Evolutionary conservation across 1,140 invertebrate species (phyloP).

Genomic region (Bombus affinis): DNA sequence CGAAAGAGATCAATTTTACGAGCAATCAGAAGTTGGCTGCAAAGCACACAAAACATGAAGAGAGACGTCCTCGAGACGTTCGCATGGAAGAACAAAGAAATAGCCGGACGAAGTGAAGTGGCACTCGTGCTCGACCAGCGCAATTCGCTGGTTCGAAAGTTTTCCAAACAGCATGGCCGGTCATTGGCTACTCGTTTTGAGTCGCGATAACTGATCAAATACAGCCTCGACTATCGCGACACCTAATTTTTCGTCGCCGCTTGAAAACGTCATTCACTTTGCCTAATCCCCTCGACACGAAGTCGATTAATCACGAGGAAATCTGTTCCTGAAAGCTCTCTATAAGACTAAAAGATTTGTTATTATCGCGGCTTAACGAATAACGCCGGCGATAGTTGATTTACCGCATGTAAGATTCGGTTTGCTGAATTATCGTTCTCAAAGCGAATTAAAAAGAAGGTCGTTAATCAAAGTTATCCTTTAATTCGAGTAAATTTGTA

Average conservation of each 20-base stretch:
- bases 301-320: background rate
- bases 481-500: background rate
- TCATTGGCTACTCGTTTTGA: slow-evolving; percentile 53
- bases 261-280: slow-evolving; percentile 16
- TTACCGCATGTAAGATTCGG: background rate
- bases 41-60: slow-evolving; percentile 37
- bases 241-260: slow-evolving; percentile 58
- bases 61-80: slow-evolving; percentile 16
- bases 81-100: slow-evolving; percentile 47
- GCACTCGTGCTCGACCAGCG: slow-evolving; percentile 33
- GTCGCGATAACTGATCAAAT: slow-evolving; percentile 60
- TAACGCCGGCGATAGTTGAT: background rate
- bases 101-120: slow-evolving; percentile 60
- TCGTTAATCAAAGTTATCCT: background rate
- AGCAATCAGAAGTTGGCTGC: background rate
- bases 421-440: background rate
- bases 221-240: slow-evolving; percentile 55
- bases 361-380: background rate
- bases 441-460: background rate
- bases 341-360: background rate
- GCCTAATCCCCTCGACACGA: background rate
- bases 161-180: slow-evolving; percentile 42
- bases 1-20: slow-evolving; percentile 17
- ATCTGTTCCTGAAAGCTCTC: background rate
- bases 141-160: slow-evolving; percentile 61